phyloP scores from a whole-genome alignment of 2,888 invertebrate genomes.

The Hanleya hanleyi region DNA sequence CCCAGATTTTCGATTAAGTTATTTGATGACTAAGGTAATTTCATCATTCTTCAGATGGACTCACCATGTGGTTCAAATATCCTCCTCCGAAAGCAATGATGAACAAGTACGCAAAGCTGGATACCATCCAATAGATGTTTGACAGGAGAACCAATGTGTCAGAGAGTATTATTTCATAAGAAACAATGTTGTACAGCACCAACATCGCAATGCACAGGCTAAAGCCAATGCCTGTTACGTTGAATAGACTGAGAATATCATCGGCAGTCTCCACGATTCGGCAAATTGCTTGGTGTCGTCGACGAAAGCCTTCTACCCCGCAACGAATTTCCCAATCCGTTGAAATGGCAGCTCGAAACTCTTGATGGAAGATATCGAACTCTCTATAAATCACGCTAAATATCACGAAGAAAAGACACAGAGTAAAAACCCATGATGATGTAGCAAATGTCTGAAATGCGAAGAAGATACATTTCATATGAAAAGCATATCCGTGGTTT shows the following conservation, averaged over 20 bases:
- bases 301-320: background rate
- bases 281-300: constrained; percentile 1
- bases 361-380: background rate
- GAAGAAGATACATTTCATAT: too few species aligned
- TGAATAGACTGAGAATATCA: background rate
- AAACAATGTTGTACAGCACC: background rate
- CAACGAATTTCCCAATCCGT: background rate
- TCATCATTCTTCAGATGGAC: too few species aligned
- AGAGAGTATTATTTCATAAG: background rate
- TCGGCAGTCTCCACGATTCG: background rate
- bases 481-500: too few species aligned
- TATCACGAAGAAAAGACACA: too few species aligned
- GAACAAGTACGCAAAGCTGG: background rate
- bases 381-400: too few species aligned
- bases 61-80: background rate
- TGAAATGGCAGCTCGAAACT: background rate
- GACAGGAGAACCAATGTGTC: background rate
- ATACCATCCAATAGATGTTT: background rate
- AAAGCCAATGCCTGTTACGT: background rate
- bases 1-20: too few species aligned
- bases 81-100: background rate
- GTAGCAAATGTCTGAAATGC: too few species aligned
- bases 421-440: too few species aligned
- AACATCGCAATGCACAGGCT: background rate
- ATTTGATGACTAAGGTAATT: too few species aligned